These are phyloP conservation scores for Enteromius treurensis DNA, from an alignment of 2,797 vertebrate genomes.

Conservation along the genomic window DNA sequence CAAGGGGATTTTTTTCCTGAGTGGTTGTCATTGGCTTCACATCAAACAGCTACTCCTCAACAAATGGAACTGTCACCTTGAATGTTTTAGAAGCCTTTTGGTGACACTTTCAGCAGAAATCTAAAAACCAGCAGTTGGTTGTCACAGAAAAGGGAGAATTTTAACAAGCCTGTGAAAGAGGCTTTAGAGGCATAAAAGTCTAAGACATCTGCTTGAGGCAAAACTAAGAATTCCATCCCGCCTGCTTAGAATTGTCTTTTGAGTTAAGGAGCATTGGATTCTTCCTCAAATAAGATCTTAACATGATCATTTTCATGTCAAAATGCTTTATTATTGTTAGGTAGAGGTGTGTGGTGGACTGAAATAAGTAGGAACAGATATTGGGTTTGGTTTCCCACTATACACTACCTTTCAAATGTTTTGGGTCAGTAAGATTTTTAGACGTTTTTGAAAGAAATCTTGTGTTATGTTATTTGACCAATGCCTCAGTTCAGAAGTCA, in stretches of 20 bases:
- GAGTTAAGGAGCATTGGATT: not conserved
- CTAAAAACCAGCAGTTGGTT: conserved; percentile 19
- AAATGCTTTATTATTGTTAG: not conserved
- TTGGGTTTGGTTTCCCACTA: not conserved
- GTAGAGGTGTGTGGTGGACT: not conserved
- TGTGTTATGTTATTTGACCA: not conserved
- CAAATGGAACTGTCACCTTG: conserved; percentile 41
- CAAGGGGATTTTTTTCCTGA: conserved; percentile 25
- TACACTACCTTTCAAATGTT: not conserved
- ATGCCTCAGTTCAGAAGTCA: not conserved
- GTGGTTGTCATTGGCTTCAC: conserved; percentile 39
- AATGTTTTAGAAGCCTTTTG: conserved; percentile 37
- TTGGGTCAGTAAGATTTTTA: not conserved
- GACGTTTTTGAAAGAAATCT: not conserved
- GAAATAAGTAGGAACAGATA: not conserved
- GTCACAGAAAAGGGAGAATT: conserved; percentile 21
- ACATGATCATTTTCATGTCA: not conserved
- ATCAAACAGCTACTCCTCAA: conserved; percentile 46
- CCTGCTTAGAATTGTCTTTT: conserved; percentile 12
- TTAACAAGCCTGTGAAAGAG: conserved; percentile 27
- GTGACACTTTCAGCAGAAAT: conserved; percentile 35
- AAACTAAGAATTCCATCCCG: conserved; percentile 7
- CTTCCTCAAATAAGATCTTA: not conserved
- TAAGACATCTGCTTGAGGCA: conserved; percentile 27
- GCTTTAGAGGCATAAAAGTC: conserved; percentile 12